phyloP scores from a whole-genome alignment of 1,140 invertebrate genomes.

The Zaprionus ghesquierei region DNA sequence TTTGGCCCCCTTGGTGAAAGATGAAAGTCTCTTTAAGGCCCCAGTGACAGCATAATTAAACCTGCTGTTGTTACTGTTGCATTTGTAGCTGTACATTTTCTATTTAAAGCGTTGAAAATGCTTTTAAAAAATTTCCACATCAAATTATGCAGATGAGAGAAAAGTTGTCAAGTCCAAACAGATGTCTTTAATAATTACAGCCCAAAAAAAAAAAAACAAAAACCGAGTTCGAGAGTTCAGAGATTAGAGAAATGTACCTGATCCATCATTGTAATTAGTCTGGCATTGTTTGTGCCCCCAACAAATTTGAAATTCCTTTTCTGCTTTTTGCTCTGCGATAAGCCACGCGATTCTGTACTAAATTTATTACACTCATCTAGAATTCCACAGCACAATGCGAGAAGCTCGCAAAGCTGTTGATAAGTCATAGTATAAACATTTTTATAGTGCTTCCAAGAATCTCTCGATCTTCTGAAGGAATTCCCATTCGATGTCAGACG shows the following conservation, averaged over 20 bases:
- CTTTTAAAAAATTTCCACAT: slow-evolving; percentile 56
- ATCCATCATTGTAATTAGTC: slow-evolving; percentile 37
- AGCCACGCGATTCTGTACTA: not conserved
- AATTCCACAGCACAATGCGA: not conserved
- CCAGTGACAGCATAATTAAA: slow-evolving; percentile 78
- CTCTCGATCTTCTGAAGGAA: not conserved
- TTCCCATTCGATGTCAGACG: not conserved
- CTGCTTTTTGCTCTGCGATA: not conserved
- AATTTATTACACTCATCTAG: not conserved
- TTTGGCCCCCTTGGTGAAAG: slow-evolving; percentile 58
- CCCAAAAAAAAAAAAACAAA: too few relatives aligned
- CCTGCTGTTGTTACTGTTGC: slow-evolving; percentile 30
- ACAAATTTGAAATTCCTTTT: not conserved
- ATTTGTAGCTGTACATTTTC: slow-evolving; percentile 27
- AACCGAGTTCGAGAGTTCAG: not conserved
- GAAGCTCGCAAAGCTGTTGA: not conserved
- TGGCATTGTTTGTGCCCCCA: slow-evolving; percentile 10
- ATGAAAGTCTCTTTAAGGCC: slow-evolving; percentile 74
- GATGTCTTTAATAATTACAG: slow-evolving; percentile 26
- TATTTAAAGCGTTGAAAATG: slow-evolving; percentile 67
- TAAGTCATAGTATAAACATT: not conserved
- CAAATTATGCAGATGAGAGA: slow-evolving; percentile 70
- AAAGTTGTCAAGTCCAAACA: slow-evolving; percentile 50
- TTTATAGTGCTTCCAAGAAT: not conserved
- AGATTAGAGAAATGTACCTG: slow-evolving; percentile 17